phyloP scores from a whole-genome alignment of 2,888 invertebrate species.

The Drosophila cognata region DNA sequence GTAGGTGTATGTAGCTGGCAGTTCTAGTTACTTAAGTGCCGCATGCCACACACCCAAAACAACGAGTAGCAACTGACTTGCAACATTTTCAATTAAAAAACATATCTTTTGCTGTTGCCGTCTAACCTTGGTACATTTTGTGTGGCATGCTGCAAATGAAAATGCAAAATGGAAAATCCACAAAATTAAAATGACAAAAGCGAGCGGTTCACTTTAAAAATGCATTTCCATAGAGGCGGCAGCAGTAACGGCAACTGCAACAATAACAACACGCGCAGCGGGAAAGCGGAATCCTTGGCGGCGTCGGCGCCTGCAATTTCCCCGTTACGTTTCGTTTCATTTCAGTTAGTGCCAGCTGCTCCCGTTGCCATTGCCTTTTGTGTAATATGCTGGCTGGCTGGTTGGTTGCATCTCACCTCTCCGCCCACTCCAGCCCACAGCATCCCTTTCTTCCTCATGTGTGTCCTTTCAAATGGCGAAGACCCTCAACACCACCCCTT shows the following conservation, averaged over 20 bases:
- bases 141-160: constrained; percentile 64
- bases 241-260: not conserved
- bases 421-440: not conserved
- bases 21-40: constrained; percentile 63
- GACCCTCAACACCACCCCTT: constrained; percentile 12
- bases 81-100: constrained; percentile 76
- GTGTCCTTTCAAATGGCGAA: constrained; percentile 57
- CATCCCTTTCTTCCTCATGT: constrained; percentile 25
- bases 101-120: constrained; percentile 47
- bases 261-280: constrained; percentile 1
- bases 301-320: constrained; percentile 67
- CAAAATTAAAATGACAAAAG: constrained; percentile 82
- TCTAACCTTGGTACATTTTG: constrained; percentile 58
- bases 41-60: constrained; percentile 41
- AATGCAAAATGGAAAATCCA: constrained; percentile 76
- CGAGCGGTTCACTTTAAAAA: constrained; percentile 75
- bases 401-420: constrained; percentile 13
- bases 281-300: constrained; percentile 14
- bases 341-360: constrained; percentile 79
- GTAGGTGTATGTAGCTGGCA: constrained; percentile 25
- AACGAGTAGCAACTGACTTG: constrained; percentile 55
- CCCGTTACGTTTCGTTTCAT: constrained; percentile 80
- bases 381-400: constrained; percentile 55
- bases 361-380: constrained; percentile 63
- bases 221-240: constrained; percentile 67